Evolutionary conservation across 2,113 vertebrate species (phyloP).

Genomic region (Chauna torquata): DNA sequence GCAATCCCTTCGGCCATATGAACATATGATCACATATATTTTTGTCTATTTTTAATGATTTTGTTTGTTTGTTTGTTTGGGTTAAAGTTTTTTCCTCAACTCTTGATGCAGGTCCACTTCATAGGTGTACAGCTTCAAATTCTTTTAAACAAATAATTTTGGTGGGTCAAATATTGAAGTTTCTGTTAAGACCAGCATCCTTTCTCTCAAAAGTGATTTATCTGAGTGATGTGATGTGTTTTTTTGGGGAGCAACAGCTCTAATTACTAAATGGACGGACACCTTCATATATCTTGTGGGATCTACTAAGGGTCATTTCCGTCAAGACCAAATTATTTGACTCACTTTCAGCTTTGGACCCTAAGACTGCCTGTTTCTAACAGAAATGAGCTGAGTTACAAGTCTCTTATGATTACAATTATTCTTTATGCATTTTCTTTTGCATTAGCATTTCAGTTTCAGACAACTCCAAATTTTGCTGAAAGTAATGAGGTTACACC

Average conservation of each 20-base stretch:
- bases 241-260: neutral
- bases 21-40: neutral
- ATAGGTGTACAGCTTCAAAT: neutral
- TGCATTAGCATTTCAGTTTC: neutral
- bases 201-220: neutral
- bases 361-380: neutral
- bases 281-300: neutral
- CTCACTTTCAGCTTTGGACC: neutral
- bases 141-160: neutral
- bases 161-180: neutral
- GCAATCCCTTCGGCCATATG: neutral
- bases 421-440: neutral
- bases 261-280: neutral
- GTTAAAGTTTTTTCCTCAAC: neutral
- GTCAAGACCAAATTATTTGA: neutral
- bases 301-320: neutral
- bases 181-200: neutral
- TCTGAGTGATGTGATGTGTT: too few relatives aligned
- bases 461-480: neutral
- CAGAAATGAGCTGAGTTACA: neutral
- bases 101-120: neutral
- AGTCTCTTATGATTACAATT: neutral
- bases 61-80: neutral
- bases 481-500: neutral
- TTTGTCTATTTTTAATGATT: neutral